These are phyloP conservation scores for Sebastes iracundus DNA, from an alignment of 2,797 vertebrate genomes.

Conservation along the genomic window DNA sequence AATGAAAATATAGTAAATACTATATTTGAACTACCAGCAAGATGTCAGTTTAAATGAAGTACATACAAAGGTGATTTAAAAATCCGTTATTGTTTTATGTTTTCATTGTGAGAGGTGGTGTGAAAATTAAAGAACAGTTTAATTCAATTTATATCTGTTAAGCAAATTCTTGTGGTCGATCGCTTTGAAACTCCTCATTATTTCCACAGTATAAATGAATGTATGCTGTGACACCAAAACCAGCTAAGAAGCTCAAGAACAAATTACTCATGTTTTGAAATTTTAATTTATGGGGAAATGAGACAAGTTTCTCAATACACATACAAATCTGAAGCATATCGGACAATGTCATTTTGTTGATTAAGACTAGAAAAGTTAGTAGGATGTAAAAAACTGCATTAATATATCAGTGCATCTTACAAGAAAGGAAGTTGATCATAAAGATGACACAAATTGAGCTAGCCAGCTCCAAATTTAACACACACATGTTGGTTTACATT, in stretches of 20 bases:
- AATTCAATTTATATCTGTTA: constrained; percentile 14
- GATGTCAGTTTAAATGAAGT: constrained; percentile 74
- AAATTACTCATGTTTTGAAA: background rate
- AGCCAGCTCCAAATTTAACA: background rate
- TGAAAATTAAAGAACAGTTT: constrained; percentile 69
- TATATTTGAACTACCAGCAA: constrained; percentile 72
- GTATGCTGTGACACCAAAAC: background rate
- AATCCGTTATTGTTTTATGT: constrained; percentile 60
- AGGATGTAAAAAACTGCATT: background rate
- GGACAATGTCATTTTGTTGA: background rate
- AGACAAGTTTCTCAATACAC: background rate
- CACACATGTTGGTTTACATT: too few species aligned
- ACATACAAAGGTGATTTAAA: constrained; percentile 62
- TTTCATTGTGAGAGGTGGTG: constrained; percentile 66
- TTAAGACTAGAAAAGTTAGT: background rate
- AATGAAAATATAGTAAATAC: constrained; percentile 69
- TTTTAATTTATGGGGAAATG: background rate
- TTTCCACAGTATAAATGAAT: background rate
- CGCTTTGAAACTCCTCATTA: background rate
- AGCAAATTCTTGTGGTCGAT: background rate
- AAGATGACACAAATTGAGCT: background rate
- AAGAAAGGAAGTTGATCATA: background rate
- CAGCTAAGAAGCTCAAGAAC: too few species aligned
- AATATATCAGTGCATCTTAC: background rate
- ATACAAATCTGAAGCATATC: background rate